Conservation (phyloP, 2,888 invertebrate genomes). For the Flexamia atlantica region DNA sequence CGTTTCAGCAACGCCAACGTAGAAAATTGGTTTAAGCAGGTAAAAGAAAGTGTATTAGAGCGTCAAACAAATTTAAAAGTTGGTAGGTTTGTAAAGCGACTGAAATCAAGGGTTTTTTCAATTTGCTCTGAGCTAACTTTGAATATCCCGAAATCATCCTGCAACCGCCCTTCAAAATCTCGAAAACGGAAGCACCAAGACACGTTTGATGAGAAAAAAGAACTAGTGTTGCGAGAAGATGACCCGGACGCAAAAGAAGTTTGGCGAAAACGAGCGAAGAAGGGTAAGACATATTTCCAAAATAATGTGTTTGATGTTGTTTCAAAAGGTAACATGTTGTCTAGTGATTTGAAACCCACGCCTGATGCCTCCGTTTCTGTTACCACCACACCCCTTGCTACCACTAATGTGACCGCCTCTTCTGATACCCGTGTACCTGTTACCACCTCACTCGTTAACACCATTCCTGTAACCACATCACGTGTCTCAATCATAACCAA, state of each 20-base stretch:
- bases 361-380: background rate
- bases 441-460: too few relatives aligned
- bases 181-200: background rate
- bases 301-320: background rate
- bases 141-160: background rate
- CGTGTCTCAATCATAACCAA: background rate
- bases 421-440: background rate
- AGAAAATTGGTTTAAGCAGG: background rate
- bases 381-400: background rate
- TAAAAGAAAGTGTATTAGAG: slow-evolving; percentile 5
- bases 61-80: background rate
- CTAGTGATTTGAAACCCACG: background rate
- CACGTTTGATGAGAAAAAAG: background rate
- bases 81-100: slow-evolving; percentile 1
- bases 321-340: background rate
- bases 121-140: background rate
- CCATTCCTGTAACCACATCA: background rate
- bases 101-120: background rate
- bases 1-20: slow-evolving; percentile 8
- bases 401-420: background rate
- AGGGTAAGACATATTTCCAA: background rate
- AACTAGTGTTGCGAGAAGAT: background rate
- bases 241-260: background rate
- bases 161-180: background rate
- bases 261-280: background rate